Percentiles rank a stretch among this genome's conserved stretches.
Conservation (phyloP, 1,140 invertebrate genomes). For the Chymomyza costata region DNA sequence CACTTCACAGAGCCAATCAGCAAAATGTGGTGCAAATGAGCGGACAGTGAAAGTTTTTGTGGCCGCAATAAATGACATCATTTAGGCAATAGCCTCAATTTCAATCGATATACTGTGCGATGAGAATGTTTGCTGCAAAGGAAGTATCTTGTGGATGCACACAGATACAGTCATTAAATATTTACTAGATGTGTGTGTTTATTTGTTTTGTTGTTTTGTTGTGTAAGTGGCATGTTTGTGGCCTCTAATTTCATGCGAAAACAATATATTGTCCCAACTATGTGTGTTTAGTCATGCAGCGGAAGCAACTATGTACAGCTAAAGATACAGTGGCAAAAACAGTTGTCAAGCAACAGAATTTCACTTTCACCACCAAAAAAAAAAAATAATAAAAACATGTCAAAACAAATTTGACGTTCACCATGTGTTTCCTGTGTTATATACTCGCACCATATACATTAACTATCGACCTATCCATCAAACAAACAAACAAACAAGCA, state of each 20-base stretch:
- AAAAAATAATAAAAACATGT: conserved; percentile 36
- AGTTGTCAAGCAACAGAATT: conserved; percentile 42
- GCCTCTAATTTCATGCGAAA: conserved; percentile 37
- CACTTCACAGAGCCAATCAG: too few relatives aligned
- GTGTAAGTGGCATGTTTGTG: too few relatives aligned
- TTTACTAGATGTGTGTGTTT: conserved; percentile 21
- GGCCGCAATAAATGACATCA: conserved; percentile 68
- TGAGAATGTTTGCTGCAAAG: conserved; percentile 9
- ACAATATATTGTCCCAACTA: conserved; percentile 36
- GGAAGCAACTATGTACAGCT: conserved; percentile 39
- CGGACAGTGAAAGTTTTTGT: conserved; percentile 54
- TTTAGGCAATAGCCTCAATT: conserved; percentile 43
- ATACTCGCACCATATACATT: too few relatives aligned
- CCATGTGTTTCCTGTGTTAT: conserved; percentile 66
- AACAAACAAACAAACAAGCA: conserved; percentile 16
- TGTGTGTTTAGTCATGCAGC: conserved; percentile 48
- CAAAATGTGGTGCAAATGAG: conserved; percentile 31
- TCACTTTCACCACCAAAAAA: conserved; percentile 66
- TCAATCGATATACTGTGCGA: conserved; percentile 8
- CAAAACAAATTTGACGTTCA: conserved; percentile 65
- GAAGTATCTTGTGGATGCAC: conserved; percentile 30
- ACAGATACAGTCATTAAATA: not conserved
- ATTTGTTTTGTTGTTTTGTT: too few relatives aligned
- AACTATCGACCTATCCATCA: conserved; percentile 54
- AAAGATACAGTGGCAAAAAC: conserved; percentile 53